Base-by-base conservation (phyloP, 2,888 invertebrate genomes). In the Parascotia fuliginaria region DNA sequence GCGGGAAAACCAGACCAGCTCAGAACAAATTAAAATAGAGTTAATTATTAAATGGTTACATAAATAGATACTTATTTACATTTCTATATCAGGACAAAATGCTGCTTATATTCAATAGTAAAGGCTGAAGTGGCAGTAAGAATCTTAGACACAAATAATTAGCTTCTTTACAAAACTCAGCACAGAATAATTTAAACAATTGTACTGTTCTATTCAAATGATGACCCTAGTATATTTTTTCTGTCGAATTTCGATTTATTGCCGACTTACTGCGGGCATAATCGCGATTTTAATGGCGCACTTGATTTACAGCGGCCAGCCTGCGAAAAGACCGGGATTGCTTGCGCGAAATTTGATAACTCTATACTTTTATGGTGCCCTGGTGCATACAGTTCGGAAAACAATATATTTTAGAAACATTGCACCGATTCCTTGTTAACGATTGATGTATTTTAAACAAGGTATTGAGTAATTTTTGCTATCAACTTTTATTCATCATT, bases 321-420 rank as follows among this genome's bases (percentile, higher is more conserved):
- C 74, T 72, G 69, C 77, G 80, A 79, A 77, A 77, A 77, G 66
- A 70, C 70, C 81, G 77, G 82, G 81, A 87, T 87, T 86, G 87
- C 81, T 81, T 87, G 83, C 77, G 69, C 82, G 91, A 89, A 90
- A 91, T 85, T 89, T 90, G 91, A 92, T 91, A 90, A 88, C 89
- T 88, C 83, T 75, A 88, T 89, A 84, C 77, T 77, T 85, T 89
- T 87, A 88, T 86, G 85, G 77, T 45, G 73, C 83, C 85, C 85
- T 81, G 77, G 85, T 86, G 85, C 79, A 73, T 72, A 64, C 57
- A 54, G 66, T 64, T 68, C 59, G 65, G 46, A 53, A 65, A 68
- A 68, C 59, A 61, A 56, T 62, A 65, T 65, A 61, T 55, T 42
- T 33, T 33, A 40, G 45, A 37, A 49, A 37, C 37, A 39, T 47